Evolutionary conservation across 2,113 vertebrate genomes (phyloP), one percentile per base, ranked within the genome.

Genomic region (Colossoma macropomum): DNA sequence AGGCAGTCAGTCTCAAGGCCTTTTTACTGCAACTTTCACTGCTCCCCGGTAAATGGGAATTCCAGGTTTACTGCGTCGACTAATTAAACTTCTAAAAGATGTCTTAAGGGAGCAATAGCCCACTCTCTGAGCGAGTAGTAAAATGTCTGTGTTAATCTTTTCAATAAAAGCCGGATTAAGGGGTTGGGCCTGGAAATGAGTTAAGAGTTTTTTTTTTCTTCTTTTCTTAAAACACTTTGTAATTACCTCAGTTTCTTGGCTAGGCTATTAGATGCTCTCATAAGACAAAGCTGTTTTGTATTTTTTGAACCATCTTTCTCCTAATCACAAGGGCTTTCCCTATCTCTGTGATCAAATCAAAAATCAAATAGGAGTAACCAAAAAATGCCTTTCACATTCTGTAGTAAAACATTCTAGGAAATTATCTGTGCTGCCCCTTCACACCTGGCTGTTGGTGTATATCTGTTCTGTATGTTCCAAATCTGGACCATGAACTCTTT

Each of bases 71-170:
- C 75, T 63, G 73, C 70, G 0, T 32, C 23, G 84, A 56, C 79
- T 86, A 84, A 89, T 89, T 87, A 84, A 87, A 86, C 86, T 84
- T 66, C 54, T 81, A 73, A 86, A 78, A 86, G 56, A 54, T 77
- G 75, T 83, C 79, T 82, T 66, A 11, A 41, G 83, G 85, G 85
- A 88, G 76, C 65, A 34, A 71, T 84, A 45, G 66, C 71, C 75
- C 75, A 45, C 71, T 80, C 21, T 41, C 38, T n/a, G 52, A 63
- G 71, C n/a, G 48, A 68, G 48, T 65, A 34, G 56, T 78, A 45
- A 82, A 82, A 73, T 81, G 65, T 25, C 65, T 83, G 25, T 74
- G 87, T 85, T 86, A 86, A 86, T 85, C 83, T 77, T 86, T 72
- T 75, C 23, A 80, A 41, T 83, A 86, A 75, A 82, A 63, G 48